A percentile compares a stretch with the other conserved stretches of the same genome.
Evolutionary conservation across 1,140 invertebrate genomes (phyloP).

Genomic region (Ips nitidus): DNA sequence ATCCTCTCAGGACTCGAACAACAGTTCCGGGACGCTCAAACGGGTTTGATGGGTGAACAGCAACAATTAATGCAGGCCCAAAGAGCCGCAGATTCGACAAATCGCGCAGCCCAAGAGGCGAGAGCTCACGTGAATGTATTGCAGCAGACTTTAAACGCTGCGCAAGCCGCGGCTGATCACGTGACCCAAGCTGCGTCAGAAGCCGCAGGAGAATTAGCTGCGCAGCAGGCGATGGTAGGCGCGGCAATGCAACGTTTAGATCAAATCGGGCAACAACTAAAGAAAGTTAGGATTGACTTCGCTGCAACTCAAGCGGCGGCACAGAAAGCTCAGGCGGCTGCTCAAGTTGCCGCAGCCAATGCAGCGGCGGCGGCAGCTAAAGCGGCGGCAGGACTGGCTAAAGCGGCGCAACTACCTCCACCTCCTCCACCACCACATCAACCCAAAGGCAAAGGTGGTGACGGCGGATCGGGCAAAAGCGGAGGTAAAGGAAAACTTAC

Average conservation of each 20-base stretch:
- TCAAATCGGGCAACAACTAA: conserved; percentile 63
- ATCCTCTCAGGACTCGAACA: conserved; percentile 67
- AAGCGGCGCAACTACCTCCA: conserved; percentile 37
- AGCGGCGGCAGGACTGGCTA: conserved; percentile 51
- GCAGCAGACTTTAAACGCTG: conserved; percentile 64
- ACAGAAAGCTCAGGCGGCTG: conserved; percentile 60
- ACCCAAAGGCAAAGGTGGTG: conserved; percentile 24
- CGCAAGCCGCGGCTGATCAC: conserved; percentile 67
- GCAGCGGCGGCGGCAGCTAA: conserved; percentile 58
- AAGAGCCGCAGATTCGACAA: conserved; percentile 63
- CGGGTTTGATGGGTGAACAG: conserved; percentile 63
- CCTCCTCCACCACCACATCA: conserved; percentile 33
- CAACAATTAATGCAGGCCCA: conserved; percentile 68
- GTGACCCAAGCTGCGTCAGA: conserved; percentile 65
- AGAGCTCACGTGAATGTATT: conserved; percentile 62
- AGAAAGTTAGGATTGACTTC: conserved; percentile 66
- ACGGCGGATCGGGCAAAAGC: conserved; percentile 13
- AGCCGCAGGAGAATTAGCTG: conserved; percentile 66
- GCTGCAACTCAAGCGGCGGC: conserved; percentile 66
- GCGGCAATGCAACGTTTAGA: conserved; percentile 63
- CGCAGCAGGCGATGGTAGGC: conserved; percentile 71
- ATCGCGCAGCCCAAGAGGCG: conserved; percentile 65
- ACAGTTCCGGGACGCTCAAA: conserved; percentile 65
- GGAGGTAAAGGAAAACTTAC: conserved; percentile 33
- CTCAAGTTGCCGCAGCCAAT: conserved; percentile 57